A percentile compares a stretch with the other conserved stretches of the same genome.
These are phyloP conservation scores for Lepidurus packardi DNA, from an alignment of 1,140 invertebrate genomes.

Conservation along the genomic window DNA sequence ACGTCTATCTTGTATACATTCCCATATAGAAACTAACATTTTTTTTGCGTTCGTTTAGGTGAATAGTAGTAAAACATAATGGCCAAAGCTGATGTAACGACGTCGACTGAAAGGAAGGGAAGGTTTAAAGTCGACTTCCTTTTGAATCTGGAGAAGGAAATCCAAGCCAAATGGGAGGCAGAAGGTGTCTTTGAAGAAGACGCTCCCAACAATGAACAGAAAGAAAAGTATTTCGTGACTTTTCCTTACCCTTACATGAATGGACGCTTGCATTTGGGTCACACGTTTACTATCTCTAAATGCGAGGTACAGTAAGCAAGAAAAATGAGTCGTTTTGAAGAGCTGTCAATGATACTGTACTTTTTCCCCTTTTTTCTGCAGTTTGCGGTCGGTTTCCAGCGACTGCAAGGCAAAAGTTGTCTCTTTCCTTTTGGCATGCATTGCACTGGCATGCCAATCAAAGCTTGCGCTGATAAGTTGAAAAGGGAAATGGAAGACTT, in stretches of 20 bases:
- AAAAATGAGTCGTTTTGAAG: background rate
- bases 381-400: constrained; percentile 86
- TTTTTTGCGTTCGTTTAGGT: too few species aligned
- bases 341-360: background rate
- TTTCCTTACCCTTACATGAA: constrained; percentile 99
- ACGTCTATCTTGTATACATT: background rate
- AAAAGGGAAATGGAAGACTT: constrained; percentile 86
- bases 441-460: constrained; percentile 95
- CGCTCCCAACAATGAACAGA: constrained; percentile 53
- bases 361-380: constrained; percentile 44
- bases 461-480: constrained; percentile 96
- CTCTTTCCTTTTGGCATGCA: constrained; percentile 98
- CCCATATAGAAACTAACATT: background rate
- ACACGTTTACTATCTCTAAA: constrained; percentile 95
- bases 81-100: constrained; percentile 23
- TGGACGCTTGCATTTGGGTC: constrained; percentile 93
- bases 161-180: constrained; percentile 76
- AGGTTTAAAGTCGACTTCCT: constrained; percentile 88
- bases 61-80: background rate
- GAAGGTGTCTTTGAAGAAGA: constrained; percentile 73
- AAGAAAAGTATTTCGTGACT: constrained; percentile 87
- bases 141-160: constrained; percentile 74
- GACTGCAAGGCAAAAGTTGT: constrained; percentile 81
- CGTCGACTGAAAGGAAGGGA: constrained; percentile 77
- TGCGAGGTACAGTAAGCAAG: constrained; percentile 59